phyloP scores from a whole-genome alignment of 1,140 invertebrate genomes.

The Drosophila ercepeae region DNA sequence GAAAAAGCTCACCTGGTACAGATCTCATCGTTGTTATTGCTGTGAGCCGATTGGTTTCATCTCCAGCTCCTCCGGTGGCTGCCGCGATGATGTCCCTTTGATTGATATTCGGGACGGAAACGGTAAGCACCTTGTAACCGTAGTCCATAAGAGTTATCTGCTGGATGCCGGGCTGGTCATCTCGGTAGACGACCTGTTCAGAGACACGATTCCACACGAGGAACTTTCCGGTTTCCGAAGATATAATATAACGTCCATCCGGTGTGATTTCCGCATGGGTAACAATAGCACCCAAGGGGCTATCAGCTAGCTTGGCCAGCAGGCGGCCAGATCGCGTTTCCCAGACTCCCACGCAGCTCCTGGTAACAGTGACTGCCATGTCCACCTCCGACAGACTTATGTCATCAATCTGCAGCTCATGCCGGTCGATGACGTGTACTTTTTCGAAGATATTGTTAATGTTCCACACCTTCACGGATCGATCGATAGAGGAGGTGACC shows the following conservation, averaged over 20 bases:
- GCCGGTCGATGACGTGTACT: slow-evolving; percentile 97
- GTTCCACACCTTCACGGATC: slow-evolving; percentile 99
- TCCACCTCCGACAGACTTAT: slow-evolving; percentile 92
- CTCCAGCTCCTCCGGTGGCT: slow-evolving; percentile 43
- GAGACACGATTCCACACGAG: slow-evolving; percentile 95
- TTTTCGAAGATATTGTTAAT: slow-evolving; percentile 99
- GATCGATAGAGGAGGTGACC: slow-evolving; percentile 98
- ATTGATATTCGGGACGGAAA: slow-evolving; percentile 88
- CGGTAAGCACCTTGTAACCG: slow-evolving; percentile 92
- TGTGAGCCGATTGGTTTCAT: slow-evolving; percentile 86
- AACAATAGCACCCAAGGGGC: slow-evolving; percentile 96
- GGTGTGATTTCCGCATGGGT: slow-evolving; percentile 95
- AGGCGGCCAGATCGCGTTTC: slow-evolving; percentile 94
- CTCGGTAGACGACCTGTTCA: slow-evolving; percentile 92
- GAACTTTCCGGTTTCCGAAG: slow-evolving; percentile 96
- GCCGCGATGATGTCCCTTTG: slow-evolving; percentile 83
- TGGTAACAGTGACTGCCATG: slow-evolving; percentile 93
- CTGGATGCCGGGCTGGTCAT: slow-evolving; percentile 93
- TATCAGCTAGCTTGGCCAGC: slow-evolving; percentile 94
- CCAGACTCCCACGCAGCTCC: slow-evolving; percentile 98
- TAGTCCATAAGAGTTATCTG: slow-evolving; percentile 94
- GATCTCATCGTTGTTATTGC: slow-evolving; percentile 88
- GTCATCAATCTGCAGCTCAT: slow-evolving; percentile 97
- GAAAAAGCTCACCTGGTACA: slow-evolving; percentile 89
- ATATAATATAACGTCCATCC: slow-evolving; percentile 93